These are phyloP conservation scores for Teleogryllus oceanicus DNA, from an alignment of 2,888 invertebrate genomes.

Conservation along the genomic window DNA sequence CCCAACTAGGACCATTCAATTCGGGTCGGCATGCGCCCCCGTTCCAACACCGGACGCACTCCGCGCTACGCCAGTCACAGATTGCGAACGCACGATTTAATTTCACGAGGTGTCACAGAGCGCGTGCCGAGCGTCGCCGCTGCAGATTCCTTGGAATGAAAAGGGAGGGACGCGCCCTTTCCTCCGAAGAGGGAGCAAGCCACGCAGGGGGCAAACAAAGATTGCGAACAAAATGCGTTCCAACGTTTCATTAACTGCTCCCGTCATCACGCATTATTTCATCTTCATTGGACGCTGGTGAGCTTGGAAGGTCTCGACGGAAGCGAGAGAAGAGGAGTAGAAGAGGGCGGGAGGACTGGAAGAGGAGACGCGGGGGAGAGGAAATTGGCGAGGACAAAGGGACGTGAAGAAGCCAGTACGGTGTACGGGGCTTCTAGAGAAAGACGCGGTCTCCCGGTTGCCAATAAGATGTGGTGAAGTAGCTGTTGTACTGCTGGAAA, in stretches of 20 bases:
- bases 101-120: background rate
- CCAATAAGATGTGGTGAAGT: too few species aligned
- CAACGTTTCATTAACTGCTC: slow-evolving; percentile 31
- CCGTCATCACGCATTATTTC: slow-evolving; percentile 32
- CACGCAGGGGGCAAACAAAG: slow-evolving; percentile 8
- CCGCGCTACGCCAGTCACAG: background rate
- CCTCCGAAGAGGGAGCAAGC: background rate
- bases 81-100: background rate
- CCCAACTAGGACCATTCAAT: too few species aligned
- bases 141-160: background rate
- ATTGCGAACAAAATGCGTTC: slow-evolving; percentile 29
- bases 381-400: too few species aligned
- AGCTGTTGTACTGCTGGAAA: too few species aligned
- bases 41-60: too few species aligned
- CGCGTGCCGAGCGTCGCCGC: background rate
- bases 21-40: too few species aligned
- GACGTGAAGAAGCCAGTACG: too few species aligned
- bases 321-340: too few species aligned
- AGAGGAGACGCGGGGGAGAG: background rate
- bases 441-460: too few species aligned
- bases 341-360: background rate
- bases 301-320: too few species aligned
- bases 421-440: too few species aligned
- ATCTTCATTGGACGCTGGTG: slow-evolving; percentile 25
- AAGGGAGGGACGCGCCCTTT: background rate